Evolutionary conservation across 2,113 vertebrate species (phyloP).

Genomic region (Orientallactaga bullata): DNA sequence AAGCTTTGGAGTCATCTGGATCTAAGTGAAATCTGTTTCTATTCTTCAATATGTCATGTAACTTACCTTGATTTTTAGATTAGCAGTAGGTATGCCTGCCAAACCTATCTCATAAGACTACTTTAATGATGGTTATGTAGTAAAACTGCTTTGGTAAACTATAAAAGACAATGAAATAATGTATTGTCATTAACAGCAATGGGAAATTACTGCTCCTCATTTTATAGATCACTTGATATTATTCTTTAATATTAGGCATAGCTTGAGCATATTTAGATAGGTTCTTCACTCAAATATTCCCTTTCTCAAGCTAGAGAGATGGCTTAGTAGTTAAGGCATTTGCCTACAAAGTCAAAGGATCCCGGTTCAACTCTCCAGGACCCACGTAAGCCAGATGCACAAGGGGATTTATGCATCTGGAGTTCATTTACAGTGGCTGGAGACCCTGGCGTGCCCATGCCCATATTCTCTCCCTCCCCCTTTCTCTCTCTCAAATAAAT

Average conservation of each 20-base stretch:
- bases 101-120: neutral
- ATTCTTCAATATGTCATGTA: neutral
- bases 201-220: constrained; percentile 44
- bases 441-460: too few species aligned
- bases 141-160: constrained; percentile 52
- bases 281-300: constrained; percentile 37
- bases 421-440: too few species aligned
- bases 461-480: too few species aligned
- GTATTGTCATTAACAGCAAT: constrained; percentile 27
- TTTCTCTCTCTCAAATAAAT: too few species aligned
- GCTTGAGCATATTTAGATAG: constrained; percentile 44
- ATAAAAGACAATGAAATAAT: constrained; percentile 26
- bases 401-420: too few species aligned
- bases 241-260: constrained; percentile 51
- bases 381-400: too few species aligned
- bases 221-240: constrained; percentile 45
- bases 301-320: too few species aligned
- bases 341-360: too few species aligned
- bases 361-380: too few species aligned
- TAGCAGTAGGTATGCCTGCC: neutral
- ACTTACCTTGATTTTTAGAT: constrained; percentile 26
- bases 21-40: neutral
- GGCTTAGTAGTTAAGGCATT: too few species aligned
- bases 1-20: neutral
- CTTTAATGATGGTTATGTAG: constrained; percentile 32